These are phyloP conservation scores for Dicyrtomina minuta DNA, from an alignment of 2,888 invertebrate genomes.

Conservation along the genomic window DNA sequence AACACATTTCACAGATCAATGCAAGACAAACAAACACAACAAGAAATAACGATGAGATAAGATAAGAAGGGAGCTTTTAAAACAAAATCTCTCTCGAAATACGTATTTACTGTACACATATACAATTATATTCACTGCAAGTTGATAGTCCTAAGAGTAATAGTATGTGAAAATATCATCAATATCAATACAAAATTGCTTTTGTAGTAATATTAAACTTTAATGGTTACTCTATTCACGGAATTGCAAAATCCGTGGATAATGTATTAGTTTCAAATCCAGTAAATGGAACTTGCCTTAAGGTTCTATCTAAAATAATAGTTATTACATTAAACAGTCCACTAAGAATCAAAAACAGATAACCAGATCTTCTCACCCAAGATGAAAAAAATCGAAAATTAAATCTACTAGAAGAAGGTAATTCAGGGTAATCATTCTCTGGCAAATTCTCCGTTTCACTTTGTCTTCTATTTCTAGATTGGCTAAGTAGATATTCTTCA, in stretches of 20 bases:
- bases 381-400: background rate
- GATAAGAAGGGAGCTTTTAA: too few relatives aligned
- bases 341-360: slow-evolving; percentile 7
- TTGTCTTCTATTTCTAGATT: slow-evolving; percentile 2
- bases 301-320: slow-evolving; percentile 17
- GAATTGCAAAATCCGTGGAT: background rate
- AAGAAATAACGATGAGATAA: too few relatives aligned
- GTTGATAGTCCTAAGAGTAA: too few relatives aligned
- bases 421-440: background rate
- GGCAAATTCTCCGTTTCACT: background rate
- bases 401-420: background rate
- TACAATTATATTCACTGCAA: too few relatives aligned
- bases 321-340: background rate
- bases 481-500: slow-evolving; percentile 39
- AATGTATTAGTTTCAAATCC: background rate
- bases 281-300: slow-evolving; percentile 23
- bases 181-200: too few relatives aligned
- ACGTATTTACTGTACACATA: too few relatives aligned
- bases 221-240: too few relatives aligned
- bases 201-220: too few relatives aligned
- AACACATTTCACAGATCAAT: too few relatives aligned
- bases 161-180: too few relatives aligned
- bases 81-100: too few relatives aligned
- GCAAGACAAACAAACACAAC: too few relatives aligned
- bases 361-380: background rate